Conservation (phyloP, 1,140 invertebrate species). For the Drosophila triauraria region DNA sequence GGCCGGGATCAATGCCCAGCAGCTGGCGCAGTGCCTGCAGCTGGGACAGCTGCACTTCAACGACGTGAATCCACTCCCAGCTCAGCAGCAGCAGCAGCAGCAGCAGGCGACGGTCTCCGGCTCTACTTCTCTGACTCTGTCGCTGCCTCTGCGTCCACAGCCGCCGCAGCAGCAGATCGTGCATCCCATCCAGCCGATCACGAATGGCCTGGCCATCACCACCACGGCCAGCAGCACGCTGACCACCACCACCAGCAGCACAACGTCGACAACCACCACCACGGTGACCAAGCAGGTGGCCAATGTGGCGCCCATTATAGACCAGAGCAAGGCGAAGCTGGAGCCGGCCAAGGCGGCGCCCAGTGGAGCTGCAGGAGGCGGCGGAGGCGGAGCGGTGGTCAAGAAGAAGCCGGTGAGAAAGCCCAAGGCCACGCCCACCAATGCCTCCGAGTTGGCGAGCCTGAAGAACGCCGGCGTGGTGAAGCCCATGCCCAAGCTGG, state of each 20-base stretch:
- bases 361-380: slow-evolving; percentile 15
- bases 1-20: slow-evolving; percentile 83
- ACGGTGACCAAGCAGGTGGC: slow-evolving; percentile 81
- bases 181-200: slow-evolving; percentile 76
- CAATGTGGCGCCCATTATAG: slow-evolving; percentile 83
- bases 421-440: slow-evolving; percentile 72
- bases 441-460: slow-evolving; percentile 63
- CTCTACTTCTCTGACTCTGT: slow-evolving; percentile 44
- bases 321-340: slow-evolving; percentile 80
- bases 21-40: slow-evolving; percentile 81
- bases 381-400: slow-evolving; percentile 52
- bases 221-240: slow-evolving; percentile 61
- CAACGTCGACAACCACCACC: slow-evolving; percentile 64
- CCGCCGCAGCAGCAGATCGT: slow-evolving; percentile 81
- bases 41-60: slow-evolving; percentile 84
- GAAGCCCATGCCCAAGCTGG: slow-evolving; percentile 79
- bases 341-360: slow-evolving; percentile 60
- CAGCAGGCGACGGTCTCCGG: slow-evolving; percentile 19
- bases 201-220: slow-evolving; percentile 60
- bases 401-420: slow-evolving; percentile 82
- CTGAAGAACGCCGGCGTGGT: slow-evolving; percentile 80
- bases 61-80: slow-evolving; percentile 74
- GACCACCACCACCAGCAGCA: slow-evolving; percentile 59
- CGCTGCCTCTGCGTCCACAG: slow-evolving; percentile 57
- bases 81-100: slow-evolving; percentile 25